A percentile compares a stretch with the other conserved stretches of the same genome.
Conservation (phyloP, 2,113 vertebrate genomes). For the Calonectris borealis region DNA sequence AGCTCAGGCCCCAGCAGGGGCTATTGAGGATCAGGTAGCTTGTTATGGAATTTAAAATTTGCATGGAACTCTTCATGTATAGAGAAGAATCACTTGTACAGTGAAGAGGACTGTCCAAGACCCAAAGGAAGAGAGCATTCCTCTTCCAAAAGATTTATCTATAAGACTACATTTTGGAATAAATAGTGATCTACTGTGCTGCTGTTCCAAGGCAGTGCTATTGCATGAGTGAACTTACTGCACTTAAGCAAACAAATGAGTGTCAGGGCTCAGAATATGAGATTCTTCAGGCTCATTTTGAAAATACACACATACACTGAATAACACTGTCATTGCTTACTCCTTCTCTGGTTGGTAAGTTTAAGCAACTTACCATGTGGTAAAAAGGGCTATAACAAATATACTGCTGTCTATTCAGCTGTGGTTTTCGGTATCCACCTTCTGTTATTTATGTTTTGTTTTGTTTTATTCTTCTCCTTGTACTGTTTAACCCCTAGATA, state of each 20-base stretch:
- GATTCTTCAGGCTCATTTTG: background rate
- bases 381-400: background rate
- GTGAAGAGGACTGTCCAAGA: background rate
- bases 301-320: background rate
- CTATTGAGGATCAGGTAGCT: too few species aligned
- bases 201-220: background rate
- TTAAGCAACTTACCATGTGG: background rate
- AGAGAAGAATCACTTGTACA: background rate
- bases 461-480: background rate
- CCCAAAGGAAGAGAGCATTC: background rate
- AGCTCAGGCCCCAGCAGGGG: background rate
- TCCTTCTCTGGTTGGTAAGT: background rate
- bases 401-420: background rate
- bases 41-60: too few species aligned
- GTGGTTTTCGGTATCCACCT: background rate
- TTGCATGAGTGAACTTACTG: background rate
- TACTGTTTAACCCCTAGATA: background rate
- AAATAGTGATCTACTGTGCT: background rate
- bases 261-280: background rate
- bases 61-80: background rate
- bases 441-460: background rate
- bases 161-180: background rate
- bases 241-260: background rate
- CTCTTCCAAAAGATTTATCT: background rate
- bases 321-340: background rate